These are phyloP conservation scores for Ditula angustiorana DNA, from an alignment of 2,888 invertebrate species.

Conservation along the genomic window DNA sequence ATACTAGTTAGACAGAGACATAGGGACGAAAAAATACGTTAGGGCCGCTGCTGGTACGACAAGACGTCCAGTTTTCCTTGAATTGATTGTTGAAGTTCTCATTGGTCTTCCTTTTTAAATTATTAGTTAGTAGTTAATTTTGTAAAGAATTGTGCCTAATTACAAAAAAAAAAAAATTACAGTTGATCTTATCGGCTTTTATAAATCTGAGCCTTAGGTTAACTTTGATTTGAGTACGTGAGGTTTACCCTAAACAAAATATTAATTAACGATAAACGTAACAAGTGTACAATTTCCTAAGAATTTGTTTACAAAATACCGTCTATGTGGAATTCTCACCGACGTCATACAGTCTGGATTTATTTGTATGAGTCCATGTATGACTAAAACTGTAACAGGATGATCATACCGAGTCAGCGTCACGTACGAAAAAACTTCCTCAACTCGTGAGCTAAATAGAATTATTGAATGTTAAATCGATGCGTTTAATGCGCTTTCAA, in stretches of 20 bases:
- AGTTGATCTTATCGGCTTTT: too few relatives aligned
- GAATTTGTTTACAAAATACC: slow-evolving; percentile 13
- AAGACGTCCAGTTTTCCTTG: too few relatives aligned
- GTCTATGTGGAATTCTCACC: slow-evolving; percentile 1
- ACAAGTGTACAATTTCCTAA: slow-evolving; percentile 1
- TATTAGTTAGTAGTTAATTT: too few relatives aligned
- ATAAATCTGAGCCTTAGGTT: too few relatives aligned
- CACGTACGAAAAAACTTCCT: slow-evolving; percentile 13
- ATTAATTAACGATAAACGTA: background rate
- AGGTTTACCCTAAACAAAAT: background rate
- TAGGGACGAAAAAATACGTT: too few relatives aligned
- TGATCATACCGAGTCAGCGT: slow-evolving; percentile 17
- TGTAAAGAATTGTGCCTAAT: too few relatives aligned
- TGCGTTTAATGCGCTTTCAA: slow-evolving; percentile 23
- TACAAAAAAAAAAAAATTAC: too few relatives aligned
- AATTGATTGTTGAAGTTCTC: too few relatives aligned
- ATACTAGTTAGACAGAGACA: too few relatives aligned
- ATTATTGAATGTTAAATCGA: slow-evolving; percentile 9
- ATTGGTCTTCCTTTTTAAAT: too few relatives aligned
- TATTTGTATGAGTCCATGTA: background rate
- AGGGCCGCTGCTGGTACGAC: too few relatives aligned
- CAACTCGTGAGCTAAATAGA: background rate
- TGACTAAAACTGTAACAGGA: slow-evolving; percentile 9
- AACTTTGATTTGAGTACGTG: background rate
- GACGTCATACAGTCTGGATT: slow-evolving; percentile 8